Conservation (phyloP, 2,113 vertebrate species). For the Macrotis lagotis region DNA sequence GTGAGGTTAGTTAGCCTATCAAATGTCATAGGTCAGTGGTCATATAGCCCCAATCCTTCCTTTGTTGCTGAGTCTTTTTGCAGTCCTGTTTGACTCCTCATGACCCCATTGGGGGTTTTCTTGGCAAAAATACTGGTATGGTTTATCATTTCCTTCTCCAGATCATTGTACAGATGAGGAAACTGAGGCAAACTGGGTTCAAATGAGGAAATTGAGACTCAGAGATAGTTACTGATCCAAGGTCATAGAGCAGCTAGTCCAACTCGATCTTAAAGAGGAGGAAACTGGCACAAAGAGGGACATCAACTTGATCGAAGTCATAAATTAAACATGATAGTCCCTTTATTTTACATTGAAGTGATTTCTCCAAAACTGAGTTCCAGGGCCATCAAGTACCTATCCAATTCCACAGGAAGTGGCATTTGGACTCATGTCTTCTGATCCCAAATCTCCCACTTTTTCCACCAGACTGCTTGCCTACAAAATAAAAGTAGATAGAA, state of each 20-base stretch:
- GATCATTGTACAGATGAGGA: no score
- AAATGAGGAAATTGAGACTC: not conserved
- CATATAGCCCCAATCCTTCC: no score
- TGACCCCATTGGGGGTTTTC: no score
- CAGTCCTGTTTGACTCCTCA: no score
- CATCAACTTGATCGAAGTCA: conserved; percentile 3
- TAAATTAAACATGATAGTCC: not conserved
- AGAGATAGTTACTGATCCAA: not conserved
- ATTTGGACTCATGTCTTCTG: not conserved
- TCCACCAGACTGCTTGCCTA: not conserved
- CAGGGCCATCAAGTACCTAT: not conserved
- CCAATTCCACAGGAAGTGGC: not conserved
- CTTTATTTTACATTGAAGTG: not conserved
- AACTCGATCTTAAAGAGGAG: conserved; percentile 15
- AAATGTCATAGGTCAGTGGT: conserved; percentile 12
- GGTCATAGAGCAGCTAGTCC: not conserved
- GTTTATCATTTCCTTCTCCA: no score
- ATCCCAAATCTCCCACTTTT: not conserved
- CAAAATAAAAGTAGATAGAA: conserved; percentile 69
- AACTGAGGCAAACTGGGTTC: not conserved
- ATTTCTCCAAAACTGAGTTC: not conserved
- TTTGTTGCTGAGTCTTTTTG: no score
- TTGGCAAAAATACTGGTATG: no score
- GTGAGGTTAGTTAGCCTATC: not conserved
- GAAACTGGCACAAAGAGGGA: not conserved